Percentiles rank a stretch among this genome's conserved stretches.
phyloP scores from a whole-genome alignment of 2,113 vertebrate genomes.

The Macrotus californicus region DNA sequence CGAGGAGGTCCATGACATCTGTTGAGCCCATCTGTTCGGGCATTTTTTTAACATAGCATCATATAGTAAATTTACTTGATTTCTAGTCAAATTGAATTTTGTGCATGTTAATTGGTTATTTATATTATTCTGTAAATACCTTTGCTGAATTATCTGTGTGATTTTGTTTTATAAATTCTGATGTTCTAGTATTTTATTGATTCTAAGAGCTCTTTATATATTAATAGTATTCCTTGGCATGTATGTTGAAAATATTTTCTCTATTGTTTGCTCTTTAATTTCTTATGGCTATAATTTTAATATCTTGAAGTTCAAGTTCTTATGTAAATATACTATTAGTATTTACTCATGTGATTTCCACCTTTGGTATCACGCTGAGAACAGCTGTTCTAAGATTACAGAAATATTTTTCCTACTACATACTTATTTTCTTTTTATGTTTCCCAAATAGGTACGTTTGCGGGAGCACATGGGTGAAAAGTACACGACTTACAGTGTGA shows the following conservation, averaged over 20 bases:
- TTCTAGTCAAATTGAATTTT: slow-evolving; percentile 2
- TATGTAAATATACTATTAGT: not conserved
- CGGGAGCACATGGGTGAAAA: slow-evolving; percentile 90
- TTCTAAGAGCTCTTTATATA: not conserved
- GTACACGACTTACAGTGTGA: slow-evolving; percentile 86
- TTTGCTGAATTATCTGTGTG: not conserved
- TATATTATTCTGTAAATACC: slow-evolving; percentile 25
- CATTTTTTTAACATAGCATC: not conserved
- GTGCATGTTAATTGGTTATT: not conserved
- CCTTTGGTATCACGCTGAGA: not conserved
- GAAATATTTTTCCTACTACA: not conserved
- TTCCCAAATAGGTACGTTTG: slow-evolving; percentile 81
- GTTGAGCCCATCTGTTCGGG: not conserved
- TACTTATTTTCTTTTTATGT: slow-evolving; percentile 50
- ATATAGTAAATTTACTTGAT: not conserved
- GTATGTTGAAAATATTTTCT: not conserved
- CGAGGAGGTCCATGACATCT: not conserved
- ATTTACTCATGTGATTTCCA: not conserved
- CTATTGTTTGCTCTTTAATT: not conserved
- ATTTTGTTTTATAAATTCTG: slow-evolving; percentile 11
- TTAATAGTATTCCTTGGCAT: not conserved
- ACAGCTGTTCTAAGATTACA: not conserved
- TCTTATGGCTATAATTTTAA: not conserved
- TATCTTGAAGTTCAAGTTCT: not conserved
- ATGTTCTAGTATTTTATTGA: slow-evolving; percentile 5